Conservation (phyloP, 2,888 invertebrate genomes). For the Drepana falcataria region DNA sequence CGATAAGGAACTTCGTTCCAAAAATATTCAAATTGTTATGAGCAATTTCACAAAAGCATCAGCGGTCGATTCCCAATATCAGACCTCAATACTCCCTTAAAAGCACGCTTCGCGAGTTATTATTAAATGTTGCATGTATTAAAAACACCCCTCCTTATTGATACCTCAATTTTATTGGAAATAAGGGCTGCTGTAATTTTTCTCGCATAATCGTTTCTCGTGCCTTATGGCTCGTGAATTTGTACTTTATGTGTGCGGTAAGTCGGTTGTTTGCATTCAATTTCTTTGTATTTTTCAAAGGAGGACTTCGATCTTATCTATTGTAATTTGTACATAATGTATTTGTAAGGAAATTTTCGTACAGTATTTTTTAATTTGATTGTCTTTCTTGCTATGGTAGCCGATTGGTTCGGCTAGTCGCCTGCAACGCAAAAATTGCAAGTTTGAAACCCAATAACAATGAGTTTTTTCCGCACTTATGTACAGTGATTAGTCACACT, state of each 20-base stretch:
- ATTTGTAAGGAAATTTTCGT: too few species aligned
- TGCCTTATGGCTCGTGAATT: conserved; percentile 49
- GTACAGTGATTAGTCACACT: too few species aligned
- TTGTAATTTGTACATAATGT: too few species aligned
- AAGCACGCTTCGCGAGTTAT: conserved; percentile 45
- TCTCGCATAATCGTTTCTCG: conserved; percentile 24
- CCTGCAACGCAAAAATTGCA: too few species aligned
- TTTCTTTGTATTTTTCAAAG: neutral
- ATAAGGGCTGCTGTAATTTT: conserved; percentile 27
- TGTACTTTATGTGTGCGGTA: conserved; percentile 6
- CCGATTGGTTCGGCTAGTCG: too few species aligned
- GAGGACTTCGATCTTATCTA: neutral
- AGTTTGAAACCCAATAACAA: too few species aligned
- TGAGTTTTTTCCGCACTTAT: too few species aligned
- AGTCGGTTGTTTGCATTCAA: neutral
- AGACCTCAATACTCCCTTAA: conserved; percentile 26
- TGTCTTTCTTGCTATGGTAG: too few species aligned
- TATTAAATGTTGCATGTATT: conserved; percentile 73
- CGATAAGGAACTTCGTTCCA: too few species aligned
- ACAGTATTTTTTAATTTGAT: too few species aligned
- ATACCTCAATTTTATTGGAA: conserved; percentile 47
- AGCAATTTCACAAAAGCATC: too few species aligned
- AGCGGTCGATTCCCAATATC: conserved; percentile 25
- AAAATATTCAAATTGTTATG: too few species aligned
- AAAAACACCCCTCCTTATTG: conserved; percentile 47